Evolutionary conservation across 2,797 vertebrate genomes (phyloP).

Genomic region (Hippoglossus hippoglossus): DNA sequence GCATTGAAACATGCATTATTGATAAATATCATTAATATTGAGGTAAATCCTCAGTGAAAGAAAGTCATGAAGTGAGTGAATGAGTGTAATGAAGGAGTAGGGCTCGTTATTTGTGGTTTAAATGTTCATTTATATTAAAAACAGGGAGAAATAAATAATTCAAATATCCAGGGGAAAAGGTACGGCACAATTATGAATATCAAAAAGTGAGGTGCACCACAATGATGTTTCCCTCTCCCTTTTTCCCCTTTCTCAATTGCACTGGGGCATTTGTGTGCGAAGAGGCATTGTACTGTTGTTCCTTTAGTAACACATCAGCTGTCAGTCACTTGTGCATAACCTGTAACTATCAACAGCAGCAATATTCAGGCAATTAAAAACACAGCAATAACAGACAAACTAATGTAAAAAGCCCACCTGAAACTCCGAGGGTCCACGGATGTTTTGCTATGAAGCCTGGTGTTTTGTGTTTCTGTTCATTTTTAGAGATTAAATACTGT

Average conservation of each 20-base stretch:
- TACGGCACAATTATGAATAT: neutral
- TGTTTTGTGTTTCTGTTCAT: too few species aligned
- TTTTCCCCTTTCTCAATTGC: neutral
- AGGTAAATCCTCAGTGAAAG: constrained; percentile 3
- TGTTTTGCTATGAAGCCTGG: too few species aligned
- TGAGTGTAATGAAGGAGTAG: neutral
- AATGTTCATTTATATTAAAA: constrained; percentile 3
- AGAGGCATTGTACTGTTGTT: neutral
- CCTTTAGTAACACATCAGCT: neutral
- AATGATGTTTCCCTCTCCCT: neutral
- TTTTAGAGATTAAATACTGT: constrained; percentile 1
- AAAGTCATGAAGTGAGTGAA: neutral
- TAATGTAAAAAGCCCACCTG: too few species aligned
- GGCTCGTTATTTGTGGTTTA: neutral
- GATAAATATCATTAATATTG: constrained; percentile 34
- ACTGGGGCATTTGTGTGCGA: too few species aligned
- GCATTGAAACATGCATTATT: constrained; percentile 36
- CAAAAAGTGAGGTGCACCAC: neutral
- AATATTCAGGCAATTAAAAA: neutral
- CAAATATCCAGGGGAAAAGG: neutral
- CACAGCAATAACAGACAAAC: too few species aligned
- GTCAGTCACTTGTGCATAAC: neutral
- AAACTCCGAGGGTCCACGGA: too few species aligned
- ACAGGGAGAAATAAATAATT: neutral
- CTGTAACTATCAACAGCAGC: neutral